These are phyloP conservation scores for Drosophila cognata DNA, from an alignment of 2,888 invertebrate genomes.

Conservation along the genomic window DNA sequence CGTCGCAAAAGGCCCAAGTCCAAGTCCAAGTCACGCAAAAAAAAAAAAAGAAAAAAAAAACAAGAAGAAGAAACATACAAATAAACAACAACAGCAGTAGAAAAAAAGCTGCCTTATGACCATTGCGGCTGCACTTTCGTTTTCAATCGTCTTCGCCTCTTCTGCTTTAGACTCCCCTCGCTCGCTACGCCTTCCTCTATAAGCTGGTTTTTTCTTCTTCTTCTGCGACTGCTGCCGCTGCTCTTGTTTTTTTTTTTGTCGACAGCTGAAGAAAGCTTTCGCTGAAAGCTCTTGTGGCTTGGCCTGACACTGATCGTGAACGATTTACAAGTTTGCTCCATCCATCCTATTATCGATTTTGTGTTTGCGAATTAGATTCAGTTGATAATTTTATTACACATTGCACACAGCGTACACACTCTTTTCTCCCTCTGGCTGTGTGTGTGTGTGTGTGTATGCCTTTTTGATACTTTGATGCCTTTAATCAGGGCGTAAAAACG, in stretches of 20 bases:
- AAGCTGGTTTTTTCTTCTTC: constrained; percentile 29
- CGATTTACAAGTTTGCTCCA: constrained; percentile 45
- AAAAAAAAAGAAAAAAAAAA: neutral
- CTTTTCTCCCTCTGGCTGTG: neutral
- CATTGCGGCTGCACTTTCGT: constrained; percentile 67
- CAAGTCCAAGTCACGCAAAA: constrained; percentile 23
- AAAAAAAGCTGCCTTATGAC: constrained; percentile 24
- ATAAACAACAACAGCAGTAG: constrained; percentile 6
- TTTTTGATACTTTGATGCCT: neutral
- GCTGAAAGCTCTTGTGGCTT: constrained; percentile 20
- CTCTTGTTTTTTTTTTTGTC: neutral
- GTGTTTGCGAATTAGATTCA: constrained; percentile 8
- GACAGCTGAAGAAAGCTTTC: constrained; percentile 22
- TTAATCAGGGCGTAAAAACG: constrained; percentile 1
- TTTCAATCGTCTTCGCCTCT: constrained; percentile 52
- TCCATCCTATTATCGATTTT: constrained; percentile 36
- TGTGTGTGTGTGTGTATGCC: neutral
- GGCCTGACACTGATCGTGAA: constrained; percentile 37
- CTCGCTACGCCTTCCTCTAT: neutral
- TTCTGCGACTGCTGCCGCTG: neutral
- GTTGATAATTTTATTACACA: constrained; percentile 13
- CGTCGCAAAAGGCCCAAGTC: constrained; percentile 28
- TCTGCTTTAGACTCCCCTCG: constrained; percentile 1
- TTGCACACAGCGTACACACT: neutral
- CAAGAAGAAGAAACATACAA: neutral